Evolutionary conservation across 1,140 invertebrate species (phyloP), one percentile per base, ranked within the genome.

Genomic region (Drosophila funebris): DNA sequence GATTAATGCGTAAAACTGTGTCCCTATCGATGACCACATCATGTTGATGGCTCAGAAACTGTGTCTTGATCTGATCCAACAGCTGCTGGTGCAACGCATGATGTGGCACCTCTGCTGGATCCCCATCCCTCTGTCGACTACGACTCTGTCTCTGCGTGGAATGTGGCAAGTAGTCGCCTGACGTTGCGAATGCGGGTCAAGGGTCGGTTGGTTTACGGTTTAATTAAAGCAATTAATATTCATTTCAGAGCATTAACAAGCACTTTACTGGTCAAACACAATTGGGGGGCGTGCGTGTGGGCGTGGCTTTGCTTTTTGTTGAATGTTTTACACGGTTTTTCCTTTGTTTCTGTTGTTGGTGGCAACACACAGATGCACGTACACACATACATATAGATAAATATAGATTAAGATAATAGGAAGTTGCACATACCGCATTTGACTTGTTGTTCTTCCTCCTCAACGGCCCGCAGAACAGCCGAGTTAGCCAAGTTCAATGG

Each of bases 401-500:
- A 29, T n/a, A 39, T 18, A 43, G 9, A 44, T 9, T n/a, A n/a
- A 60, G 18, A 16, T 2, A 9, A 1, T 14, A 13, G 2, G 6
- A 14, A 16, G 5, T 27, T 5, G 22, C 31, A 93, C 94, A 94
- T 92, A 96, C 95, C 94, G 39, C 93, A 93, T 93, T 91, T 94
- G 92, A 69, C 68, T 75, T 85, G 93, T 91, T 92, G 81, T 22
- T 97, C 96, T 89, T 96, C 95, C 89, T 96, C 96, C 83, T 96
- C 96, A 20, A 96, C 93, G 94, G 96, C 96, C 39, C 95, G 93
- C 46, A 97, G 92, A 50, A 96, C 96, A 36, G 96, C 95, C 18
- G 96, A 96, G 88, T 96, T 96, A 77, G 96, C 95, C 76, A 97
- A 92, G 92, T 96, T 96, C 27, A 94, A 91, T 24, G 96, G 95